Conservation (phyloP, 2,888 invertebrate genomes). For the Eupithecia exiguata region DNA sequence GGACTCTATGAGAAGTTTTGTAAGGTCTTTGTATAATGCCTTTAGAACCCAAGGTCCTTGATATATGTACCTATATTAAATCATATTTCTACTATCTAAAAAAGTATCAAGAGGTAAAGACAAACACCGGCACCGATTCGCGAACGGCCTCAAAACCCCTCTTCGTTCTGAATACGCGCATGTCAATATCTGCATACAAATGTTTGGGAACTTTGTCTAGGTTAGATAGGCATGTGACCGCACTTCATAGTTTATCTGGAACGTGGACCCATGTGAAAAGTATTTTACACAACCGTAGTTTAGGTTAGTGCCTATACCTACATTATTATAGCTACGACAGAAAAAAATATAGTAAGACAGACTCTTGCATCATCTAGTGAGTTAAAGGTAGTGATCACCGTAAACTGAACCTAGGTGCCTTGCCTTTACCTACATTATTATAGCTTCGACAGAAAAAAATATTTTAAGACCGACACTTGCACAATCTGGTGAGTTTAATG, state of each 20-base stretch:
- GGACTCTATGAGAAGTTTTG: no score
- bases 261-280: constrained; percentile 37
- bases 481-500: neutral
- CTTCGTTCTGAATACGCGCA: constrained; percentile 29
- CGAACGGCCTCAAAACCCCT: constrained; percentile 25
- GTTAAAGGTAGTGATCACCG: no score
- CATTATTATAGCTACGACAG: constrained; percentile 18
- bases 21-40: no score
- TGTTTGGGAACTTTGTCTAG: constrained; percentile 66
- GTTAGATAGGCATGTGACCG: constrained; percentile 45
- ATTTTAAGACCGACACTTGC: constrained; percentile 13
- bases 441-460: constrained; percentile 16
- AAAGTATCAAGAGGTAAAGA: neutral
- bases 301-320: neutral
- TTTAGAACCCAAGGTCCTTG: no score
- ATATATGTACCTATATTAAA: neutral
- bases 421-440: constrained; percentile 19
- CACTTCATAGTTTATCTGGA: constrained; percentile 45
- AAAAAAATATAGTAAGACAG: constrained; percentile 20
- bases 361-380: no score
- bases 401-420: no score
- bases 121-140: neutral
- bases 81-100: neutral
- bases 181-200: constrained; percentile 72
- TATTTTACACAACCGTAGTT: constrained; percentile 19